These are phyloP conservation scores for Lamellibrachia columna DNA, from an alignment of 2,888 invertebrate species.

Conservation along the genomic window DNA sequence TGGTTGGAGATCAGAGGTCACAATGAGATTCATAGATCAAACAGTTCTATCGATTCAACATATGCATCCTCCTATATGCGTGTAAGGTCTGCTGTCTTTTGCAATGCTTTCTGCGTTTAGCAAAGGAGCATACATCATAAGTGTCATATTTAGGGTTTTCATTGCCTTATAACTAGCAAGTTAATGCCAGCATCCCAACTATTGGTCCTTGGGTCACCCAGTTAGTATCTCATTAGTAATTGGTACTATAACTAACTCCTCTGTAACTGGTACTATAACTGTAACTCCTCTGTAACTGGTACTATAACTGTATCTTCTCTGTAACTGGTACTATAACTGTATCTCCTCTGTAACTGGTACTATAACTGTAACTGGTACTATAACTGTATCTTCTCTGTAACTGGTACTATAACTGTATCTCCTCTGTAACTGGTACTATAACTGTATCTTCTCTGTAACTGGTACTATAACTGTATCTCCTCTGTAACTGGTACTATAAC, in stretches of 20 bases:
- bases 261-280: background rate
- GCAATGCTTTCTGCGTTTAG: background rate
- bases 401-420: background rate
- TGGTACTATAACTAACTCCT: background rate
- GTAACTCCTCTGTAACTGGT: no score
- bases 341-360: background rate
- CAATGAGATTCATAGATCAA: background rate
- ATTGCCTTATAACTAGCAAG: background rate
- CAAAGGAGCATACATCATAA: background rate
- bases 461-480: background rate
- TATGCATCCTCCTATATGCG: background rate
- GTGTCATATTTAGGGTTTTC: background rate
- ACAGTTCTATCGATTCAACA: slow-evolving; percentile 1
- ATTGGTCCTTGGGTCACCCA: background rate
- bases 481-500: background rate
- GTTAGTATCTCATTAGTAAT: background rate
- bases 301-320: background rate
- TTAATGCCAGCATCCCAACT: background rate
- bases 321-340: background rate
- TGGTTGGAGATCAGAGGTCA: background rate
- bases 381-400: background rate
- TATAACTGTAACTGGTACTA: background rate
- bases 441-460: no score
- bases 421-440: background rate
- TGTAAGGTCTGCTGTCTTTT: background rate